Conservation (phyloP, 2,113 vertebrate genomes). For the Fregata magnificens region DNA sequence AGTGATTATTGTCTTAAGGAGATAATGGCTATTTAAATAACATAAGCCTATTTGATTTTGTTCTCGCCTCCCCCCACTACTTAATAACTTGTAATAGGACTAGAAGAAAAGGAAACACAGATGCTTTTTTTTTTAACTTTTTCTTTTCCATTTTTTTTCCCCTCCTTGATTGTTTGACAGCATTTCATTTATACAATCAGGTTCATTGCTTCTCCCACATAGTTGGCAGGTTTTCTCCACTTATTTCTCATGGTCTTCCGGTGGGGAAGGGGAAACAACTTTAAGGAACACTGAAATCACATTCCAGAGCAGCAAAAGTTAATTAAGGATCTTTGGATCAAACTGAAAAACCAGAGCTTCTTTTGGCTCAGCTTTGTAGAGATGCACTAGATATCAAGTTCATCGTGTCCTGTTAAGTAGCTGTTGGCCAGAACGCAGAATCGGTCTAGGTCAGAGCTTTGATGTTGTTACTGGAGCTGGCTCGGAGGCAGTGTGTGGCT, state of each 20-base stretch:
- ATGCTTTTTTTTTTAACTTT: background rate
- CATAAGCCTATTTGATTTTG: background rate
- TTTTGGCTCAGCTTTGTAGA: background rate
- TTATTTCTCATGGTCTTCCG: background rate
- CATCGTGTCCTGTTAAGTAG: background rate
- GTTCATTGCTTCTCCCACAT: background rate
- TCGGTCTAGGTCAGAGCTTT: background rate
- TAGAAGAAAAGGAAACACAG: background rate
- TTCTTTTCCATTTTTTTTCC: background rate
- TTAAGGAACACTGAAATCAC: background rate
- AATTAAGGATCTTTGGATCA: background rate
- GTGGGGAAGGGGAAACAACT: background rate
- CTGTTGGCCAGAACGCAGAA: background rate
- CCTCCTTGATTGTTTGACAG: background rate
- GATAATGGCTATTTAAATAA: background rate
- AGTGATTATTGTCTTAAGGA: background rate
- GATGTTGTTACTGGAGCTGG: conserved; percentile 17
- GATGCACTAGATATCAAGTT: conserved; percentile 9
- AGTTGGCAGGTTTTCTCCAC: background rate
- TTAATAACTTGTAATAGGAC: background rate
- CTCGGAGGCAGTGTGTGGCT: background rate
- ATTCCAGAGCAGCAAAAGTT: background rate
- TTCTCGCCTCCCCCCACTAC: background rate
- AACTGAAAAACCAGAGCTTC: background rate
- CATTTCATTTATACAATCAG: background rate